Percentiles rank a stretch among this genome's conserved stretches.
Conservation (phyloP, 2,113 vertebrate species). For the Leptodactylus fuscus region DNA sequence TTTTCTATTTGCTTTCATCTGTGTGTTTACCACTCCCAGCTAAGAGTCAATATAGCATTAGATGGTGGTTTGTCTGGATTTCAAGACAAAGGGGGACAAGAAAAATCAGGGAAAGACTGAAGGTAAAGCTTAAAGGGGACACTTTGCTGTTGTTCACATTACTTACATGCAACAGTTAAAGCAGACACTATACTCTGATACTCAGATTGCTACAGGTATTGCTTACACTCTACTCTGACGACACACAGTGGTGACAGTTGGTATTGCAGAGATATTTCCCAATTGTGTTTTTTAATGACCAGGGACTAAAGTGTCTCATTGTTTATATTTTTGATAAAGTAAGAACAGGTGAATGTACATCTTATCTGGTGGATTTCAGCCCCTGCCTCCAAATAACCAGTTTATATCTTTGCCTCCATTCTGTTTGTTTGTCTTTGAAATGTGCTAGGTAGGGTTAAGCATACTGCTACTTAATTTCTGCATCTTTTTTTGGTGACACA, state of each 20-base stretch:
- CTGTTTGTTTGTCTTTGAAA: too few species aligned
- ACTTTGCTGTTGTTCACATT: neutral
- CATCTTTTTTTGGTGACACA: too few species aligned
- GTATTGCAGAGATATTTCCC: conserved; percentile 4
- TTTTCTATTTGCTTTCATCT: conserved; percentile 50
- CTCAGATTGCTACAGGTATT: neutral
- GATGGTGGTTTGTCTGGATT: conserved; percentile 27
- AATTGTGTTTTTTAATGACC: neutral
- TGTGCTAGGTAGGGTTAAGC: too few species aligned
- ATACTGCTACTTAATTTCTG: too few species aligned
- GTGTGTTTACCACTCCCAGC: conserved; percentile 54
- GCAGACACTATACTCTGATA: neutral
- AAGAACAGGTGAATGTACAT: too few species aligned
- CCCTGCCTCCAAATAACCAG: too few species aligned
- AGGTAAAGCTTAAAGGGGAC: neutral
- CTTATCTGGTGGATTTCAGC: too few species aligned
- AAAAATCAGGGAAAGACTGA: neutral
- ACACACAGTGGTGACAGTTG: conserved; percentile 13
- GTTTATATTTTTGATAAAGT: too few species aligned
- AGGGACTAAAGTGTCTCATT: neutral
- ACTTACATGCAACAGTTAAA: conserved; percentile 12
- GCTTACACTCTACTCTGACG: conserved; percentile 7
- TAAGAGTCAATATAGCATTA: conserved; percentile 30
- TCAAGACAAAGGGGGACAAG: neutral
- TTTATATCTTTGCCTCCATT: too few species aligned